A percentile compares a stretch with the other conserved stretches of the same genome.
Conservation (phyloP, 2,797 vertebrate genomes). For the Peromyscus attwateri region DNA sequence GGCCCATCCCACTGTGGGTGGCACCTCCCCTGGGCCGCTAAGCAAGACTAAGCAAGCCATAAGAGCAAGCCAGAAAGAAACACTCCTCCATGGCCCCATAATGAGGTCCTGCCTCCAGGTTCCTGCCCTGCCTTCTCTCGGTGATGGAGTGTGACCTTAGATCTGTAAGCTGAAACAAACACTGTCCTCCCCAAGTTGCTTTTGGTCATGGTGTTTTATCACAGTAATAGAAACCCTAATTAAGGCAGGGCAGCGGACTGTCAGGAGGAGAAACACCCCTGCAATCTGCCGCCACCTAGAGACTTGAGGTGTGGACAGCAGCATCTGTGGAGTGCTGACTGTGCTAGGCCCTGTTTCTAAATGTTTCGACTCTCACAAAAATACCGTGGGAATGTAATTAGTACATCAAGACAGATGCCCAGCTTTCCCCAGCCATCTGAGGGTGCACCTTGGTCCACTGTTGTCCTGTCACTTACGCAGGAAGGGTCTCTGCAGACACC, state of each 20-base stretch:
- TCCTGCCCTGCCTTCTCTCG: neutral
- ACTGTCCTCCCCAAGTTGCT: no score
- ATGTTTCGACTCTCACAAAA: neutral
- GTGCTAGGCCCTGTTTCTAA: neutral
- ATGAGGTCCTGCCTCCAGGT: neutral
- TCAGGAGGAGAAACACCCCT: neutral
- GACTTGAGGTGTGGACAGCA: neutral
- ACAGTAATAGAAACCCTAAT: neutral
- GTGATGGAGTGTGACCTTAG: neutral
- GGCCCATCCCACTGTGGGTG: neutral
- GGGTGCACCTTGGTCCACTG: neutral
- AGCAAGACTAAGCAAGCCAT: neutral
- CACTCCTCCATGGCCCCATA: neutral
- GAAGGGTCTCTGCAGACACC: neutral
- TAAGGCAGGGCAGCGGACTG: rapidly evolving
- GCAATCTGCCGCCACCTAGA: rapidly evolving
- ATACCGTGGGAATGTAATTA: neutral
- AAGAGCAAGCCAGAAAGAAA: neutral
- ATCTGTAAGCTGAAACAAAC: neutral
- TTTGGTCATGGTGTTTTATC: neutral
- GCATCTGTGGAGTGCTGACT: neutral
- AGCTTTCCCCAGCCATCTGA: neutral
- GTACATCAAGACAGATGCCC: neutral
- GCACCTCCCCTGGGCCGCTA: neutral
- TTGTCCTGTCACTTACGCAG: no score